phyloP scores from a whole-genome alignment of 2,888 invertebrate genomes.

The Thysanoteuthis rhombus region DNA sequence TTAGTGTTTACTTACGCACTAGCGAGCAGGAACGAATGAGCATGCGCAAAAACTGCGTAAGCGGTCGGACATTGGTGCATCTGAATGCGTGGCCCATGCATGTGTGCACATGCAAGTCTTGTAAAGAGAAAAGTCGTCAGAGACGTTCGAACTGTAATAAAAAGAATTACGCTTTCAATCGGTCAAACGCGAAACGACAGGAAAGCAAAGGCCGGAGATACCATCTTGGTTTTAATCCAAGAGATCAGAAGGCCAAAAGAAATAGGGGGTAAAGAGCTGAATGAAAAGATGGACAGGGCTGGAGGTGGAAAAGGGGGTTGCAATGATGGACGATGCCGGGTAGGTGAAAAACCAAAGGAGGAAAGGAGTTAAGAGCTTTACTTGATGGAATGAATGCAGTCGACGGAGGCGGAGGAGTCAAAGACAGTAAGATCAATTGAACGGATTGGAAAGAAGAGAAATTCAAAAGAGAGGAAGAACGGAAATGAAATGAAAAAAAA shows the following conservation, averaged over 20 bases:
- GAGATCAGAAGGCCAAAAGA: not conserved
- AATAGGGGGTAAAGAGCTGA: not conserved
- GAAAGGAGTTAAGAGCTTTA: not conserved
- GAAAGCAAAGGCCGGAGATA: not conserved
- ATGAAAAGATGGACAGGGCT: not conserved
- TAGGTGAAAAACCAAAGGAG: not conserved
- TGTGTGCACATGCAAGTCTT: not conserved
- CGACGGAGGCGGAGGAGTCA: not conserved
- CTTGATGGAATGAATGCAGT: not conserved
- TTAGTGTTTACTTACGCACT: too few relatives aligned
- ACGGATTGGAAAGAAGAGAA: not conserved
- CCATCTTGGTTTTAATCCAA: not conserved
- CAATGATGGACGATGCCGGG: not conserved
- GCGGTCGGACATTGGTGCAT: not conserved
- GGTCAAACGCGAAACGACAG: not conserved
- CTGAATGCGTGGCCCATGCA: not conserved
- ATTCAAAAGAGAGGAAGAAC: not conserved
- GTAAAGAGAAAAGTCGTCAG: not conserved
- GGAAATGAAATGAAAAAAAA: too few relatives aligned
- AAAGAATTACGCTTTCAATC: conserved; percentile 1
- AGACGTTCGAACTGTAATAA: not conserved
- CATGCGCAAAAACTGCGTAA: not conserved
- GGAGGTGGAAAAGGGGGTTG: not conserved
- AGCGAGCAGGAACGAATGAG: not conserved
- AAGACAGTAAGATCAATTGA: not conserved